phyloP scores from a whole-genome alignment of 2,888 invertebrate genomes.

The Xanthorhoe spadicearia region DNA sequence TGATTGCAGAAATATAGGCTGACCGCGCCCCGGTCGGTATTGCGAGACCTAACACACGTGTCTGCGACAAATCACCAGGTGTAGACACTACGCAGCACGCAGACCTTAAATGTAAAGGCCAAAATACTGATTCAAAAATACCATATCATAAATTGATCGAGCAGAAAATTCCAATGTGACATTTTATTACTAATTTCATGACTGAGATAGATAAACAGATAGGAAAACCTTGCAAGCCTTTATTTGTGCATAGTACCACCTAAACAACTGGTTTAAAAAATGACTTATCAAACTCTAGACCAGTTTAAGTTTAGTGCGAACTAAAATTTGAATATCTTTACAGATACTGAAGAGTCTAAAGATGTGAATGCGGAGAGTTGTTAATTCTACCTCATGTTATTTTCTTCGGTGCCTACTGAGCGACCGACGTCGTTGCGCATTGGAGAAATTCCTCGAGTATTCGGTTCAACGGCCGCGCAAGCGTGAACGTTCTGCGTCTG shows the following conservation, averaged over 20 bases:
- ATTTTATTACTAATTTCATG: constrained; percentile 22
- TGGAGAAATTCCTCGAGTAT: constrained; percentile 83
- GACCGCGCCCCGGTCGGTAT: constrained; percentile 71
- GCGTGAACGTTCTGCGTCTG: constrained; percentile 68
- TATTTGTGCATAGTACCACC: no score
- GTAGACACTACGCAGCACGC: constrained; percentile 23
- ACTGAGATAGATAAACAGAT: no score
- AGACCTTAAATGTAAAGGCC: constrained; percentile 32
- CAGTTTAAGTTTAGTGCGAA: not conserved
- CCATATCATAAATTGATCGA: not conserved
- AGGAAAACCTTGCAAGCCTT: no score
- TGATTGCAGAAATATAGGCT: constrained; percentile 62
- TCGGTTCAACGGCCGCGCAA: constrained; percentile 83
- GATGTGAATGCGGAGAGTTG: not conserved
- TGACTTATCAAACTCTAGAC: no score
- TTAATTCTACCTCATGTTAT: constrained; percentile 62
- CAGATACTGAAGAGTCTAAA: not conserved
- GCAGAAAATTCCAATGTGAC: not conserved
- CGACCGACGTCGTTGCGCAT: constrained; percentile 57
- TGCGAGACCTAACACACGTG: constrained; percentile 73
- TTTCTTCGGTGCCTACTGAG: constrained; percentile 74
- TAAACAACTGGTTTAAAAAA: no score
- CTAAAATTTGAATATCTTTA: not conserved
- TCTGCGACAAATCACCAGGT: constrained; percentile 50
- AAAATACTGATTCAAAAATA: constrained; percentile 10